Evolutionary conservation across 2,797 vertebrate genomes (phyloP), one percentile per base, ranked within the genome.

Genomic region (Cyprinodon diabolis): DNA sequence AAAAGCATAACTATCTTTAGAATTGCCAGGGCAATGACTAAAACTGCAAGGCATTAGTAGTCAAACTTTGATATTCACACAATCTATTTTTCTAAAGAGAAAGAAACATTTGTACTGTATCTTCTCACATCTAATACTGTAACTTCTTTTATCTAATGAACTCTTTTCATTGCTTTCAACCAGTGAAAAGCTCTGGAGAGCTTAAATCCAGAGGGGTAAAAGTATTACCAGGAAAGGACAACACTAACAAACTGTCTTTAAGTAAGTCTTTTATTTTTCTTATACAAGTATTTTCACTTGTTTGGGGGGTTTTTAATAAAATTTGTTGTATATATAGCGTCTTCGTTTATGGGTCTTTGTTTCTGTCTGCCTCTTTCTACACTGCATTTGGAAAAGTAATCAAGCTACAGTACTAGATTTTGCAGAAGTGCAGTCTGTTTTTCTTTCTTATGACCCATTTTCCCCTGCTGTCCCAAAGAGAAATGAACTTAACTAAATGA

Each of bases 141-240:
- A 90, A 91, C 88, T 91, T 88, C 74, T 93, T 89, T 89, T 81
- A 84, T 92, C 92, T 92, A 88, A 90, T 91, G 78, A 86, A 89
- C 82, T 90, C 78, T 91, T 87, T 89, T 84, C 90, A 83, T 88
- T 91, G 82, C 80, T 90, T 87, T 90, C 67, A 75, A 92, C 89
- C 92, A 95, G 95, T 96, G 92, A 96, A 96, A 93, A 93, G 92
- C 91, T 95, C 95, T 94, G 70, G 98, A 96, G 98, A 99, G 84
- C 91, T 98, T 87, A 99, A 98, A 94, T 99, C 98, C 77, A 96
- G 98, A 95, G 98, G 98, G 81, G 98, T 99, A 84, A 99, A 99
- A 94, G 95, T 99, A 95, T 90, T 98, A 72, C 97, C 97, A 69
- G 96, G 94, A 91, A 98, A 98, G 94, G 97, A 98, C 89, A 97